phyloP scores from a whole-genome alignment of 2,113 vertebrate genomes.

The Crotalus horridus region DNA sequence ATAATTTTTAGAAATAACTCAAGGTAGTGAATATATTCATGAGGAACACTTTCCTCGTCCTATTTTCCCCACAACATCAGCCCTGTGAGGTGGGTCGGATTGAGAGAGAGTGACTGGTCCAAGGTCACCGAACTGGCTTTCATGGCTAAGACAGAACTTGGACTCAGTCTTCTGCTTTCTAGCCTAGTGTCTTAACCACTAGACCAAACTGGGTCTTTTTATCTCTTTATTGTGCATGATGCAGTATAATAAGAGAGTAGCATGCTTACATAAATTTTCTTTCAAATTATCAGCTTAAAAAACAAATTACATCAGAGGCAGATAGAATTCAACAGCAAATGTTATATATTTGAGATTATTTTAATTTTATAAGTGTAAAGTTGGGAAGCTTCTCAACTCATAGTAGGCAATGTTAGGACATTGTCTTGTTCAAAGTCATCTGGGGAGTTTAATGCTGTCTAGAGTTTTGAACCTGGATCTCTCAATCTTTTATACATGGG shows the following conservation, averaged over 20 bases:
- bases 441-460: not conserved
- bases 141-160: too few species aligned
- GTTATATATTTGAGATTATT: not conserved
- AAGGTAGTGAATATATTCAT: too few species aligned
- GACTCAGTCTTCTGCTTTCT: not conserved
- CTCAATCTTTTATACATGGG: not conserved
- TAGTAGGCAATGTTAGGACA: not conserved
- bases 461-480: not conserved
- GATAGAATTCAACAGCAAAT: not conserved
- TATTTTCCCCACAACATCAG: too few species aligned
- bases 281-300: not conserved
- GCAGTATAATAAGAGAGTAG: not conserved
- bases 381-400: not conserved
- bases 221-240: not conserved
- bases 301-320: not conserved
- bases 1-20: too few species aligned
- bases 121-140: too few species aligned
- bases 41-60: too few species aligned
- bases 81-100: too few species aligned
- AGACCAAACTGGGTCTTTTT: not conserved
- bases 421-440: not conserved
- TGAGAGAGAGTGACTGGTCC: too few species aligned
- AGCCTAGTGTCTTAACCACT: not conserved
- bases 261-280: not conserved
- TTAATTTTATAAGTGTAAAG: not conserved